Conservation (phyloP, 2,113 vertebrate species). For the Heterocephalus glaber region DNA sequence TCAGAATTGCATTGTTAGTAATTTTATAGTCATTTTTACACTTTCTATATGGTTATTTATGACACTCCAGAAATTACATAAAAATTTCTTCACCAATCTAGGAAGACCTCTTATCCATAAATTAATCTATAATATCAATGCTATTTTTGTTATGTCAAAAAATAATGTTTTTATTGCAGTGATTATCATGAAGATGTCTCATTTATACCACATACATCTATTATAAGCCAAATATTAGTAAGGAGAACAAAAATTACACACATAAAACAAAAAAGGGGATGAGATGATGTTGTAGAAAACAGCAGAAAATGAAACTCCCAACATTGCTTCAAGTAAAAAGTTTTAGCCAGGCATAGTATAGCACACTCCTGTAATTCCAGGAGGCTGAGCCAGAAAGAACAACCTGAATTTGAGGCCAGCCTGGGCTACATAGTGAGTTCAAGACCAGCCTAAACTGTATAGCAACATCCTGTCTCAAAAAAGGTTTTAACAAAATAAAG, state of each 20-base stretch:
- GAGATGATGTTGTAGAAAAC: slow-evolving; percentile 55
- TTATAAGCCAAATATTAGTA: slow-evolving; percentile 64
- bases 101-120: slow-evolving; percentile 44
- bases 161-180: slow-evolving; percentile 65
- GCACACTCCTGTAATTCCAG: background rate
- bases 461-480: slow-evolving; percentile 45
- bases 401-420: background rate
- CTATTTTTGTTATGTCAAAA: slow-evolving; percentile 61
- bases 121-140: slow-evolving; percentile 51
- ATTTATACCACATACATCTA: slow-evolving; percentile 15
- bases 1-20: background rate
- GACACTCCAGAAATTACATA: slow-evolving; percentile 1
- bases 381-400: background rate
- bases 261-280: slow-evolving; percentile 52
- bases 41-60: slow-evolving; percentile 2
- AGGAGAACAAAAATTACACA: slow-evolving; percentile 22
- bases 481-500: slow-evolving; percentile 69
- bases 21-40: slow-evolving; percentile 17
- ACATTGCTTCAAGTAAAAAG: slow-evolving; percentile 69
- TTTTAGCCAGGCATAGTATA: slow-evolving; percentile 7
- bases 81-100: slow-evolving; percentile 63
- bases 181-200: slow-evolving; percentile 63
- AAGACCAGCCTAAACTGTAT: background rate
- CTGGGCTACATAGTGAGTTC: background rate
- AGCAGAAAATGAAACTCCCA: slow-evolving; percentile 77